Evolutionary conservation across 2,113 vertebrate genomes (phyloP), one percentile per base, ranked within the genome.

Genomic region (Ginglymostoma cirratum): DNA sequence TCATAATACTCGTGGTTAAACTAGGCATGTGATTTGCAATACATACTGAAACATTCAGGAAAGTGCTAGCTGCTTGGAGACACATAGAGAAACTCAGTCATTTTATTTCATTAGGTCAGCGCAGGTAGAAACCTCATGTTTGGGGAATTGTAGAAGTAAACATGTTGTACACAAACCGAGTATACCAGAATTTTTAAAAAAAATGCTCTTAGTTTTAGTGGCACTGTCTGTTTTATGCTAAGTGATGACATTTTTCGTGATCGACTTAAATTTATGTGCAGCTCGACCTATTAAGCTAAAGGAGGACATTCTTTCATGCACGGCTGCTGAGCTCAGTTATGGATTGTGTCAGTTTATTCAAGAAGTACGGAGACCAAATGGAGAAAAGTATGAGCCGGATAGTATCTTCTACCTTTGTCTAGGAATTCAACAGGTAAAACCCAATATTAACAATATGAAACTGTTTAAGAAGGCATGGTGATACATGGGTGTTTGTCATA

Each of bases 401-500:
- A 99, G 98, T 98, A 98, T 99, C 96, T 98, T 98, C 96, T 99
- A 99, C 97, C 98, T 99, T 98, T 99, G 99, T 98, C 98, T 99
- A 97, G 99, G 99, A 97, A 99, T 99, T 97, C 99, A 99, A 96
- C 98, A 99, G 98, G 99, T 98, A 98, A 96, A 96, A 70, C 17
- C 95, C 48, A 70, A 52, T 90, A 52, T 52, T 61, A 94, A 24
- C 85, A 76, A 86, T 76, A 96, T 86, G 19, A 61, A 61, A 23
- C 94, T 94, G n/a, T 94, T 95, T 48, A 95, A 30, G 34, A 34
- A 48, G 93, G 48, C 12, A 93, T 3, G 5, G 12, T 34, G 23
- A 17, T 48, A 72, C 4, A 2, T 76, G 2, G 12, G 42, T 89
- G 70, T 93, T 95, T 27, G 65, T 78, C 61, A 55, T 61, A 55